Evolutionary conservation across 2,888 invertebrate species (phyloP), one percentile per base, ranked within the genome.

Genomic region (Alloplasta piceator): DNA sequence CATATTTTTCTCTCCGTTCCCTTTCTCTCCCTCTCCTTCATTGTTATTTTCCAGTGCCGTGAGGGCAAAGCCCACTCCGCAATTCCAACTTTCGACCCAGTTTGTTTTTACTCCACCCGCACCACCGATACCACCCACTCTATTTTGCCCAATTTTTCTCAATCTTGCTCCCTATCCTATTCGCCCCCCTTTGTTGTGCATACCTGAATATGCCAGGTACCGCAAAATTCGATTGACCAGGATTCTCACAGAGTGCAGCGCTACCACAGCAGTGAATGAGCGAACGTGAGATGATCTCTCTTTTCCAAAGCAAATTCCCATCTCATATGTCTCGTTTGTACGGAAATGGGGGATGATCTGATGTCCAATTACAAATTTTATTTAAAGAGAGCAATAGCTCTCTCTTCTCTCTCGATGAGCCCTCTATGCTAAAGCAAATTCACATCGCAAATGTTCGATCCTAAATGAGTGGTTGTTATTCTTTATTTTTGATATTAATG

Each of bases 221-320:
- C 72, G 63, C 72, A 63, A 63, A 72, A 72, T 63, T 72, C 72
- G 63, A 72, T 72, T 43, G 72, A 63, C 63, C 61, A 38, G 7
- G 26, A 10, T 70, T 43, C 58, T 36, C 43, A 36, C 26, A 43
- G 41, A 52, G 16, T 39, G 55, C 72, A 52, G 43, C 72, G 26
- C 26, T 26, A 26, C 26, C 26, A 26, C 26, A 26, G 26, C 26
- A 26, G 26, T 26, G 26, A 72, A 43, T 63, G 52, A 55, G 52
- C 41, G 36, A 63, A 55, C 72, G 61, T 52, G 72, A 46, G 52
- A 61, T 52, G 41, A 52, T 52, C 72, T 52, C 26, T 26, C 26
- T 26, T 26, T 26, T 26, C 3, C 26, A 26, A 26, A 26, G 26
- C 26, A 26, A 26, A 26, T 26, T 26, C 3, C 26, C 26, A 26